Evolutionary conservation across 2,888 invertebrate species (phyloP).

Genomic region (Epinotia ramella): DNA sequence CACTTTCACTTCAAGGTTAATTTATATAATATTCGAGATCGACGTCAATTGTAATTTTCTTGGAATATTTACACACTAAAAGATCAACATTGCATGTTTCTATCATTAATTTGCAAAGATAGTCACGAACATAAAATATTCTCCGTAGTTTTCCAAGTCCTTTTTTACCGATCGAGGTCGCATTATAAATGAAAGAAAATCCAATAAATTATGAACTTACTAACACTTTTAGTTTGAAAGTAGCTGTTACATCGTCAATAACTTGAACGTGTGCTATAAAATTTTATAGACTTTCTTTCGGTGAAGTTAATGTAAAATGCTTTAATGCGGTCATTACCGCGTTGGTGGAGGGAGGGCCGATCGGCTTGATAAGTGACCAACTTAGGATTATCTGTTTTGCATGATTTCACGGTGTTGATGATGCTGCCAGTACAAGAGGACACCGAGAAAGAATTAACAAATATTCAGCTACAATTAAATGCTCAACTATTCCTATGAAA

Average conservation of each 20-base stretch:
- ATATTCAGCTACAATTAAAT: background rate
- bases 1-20: no score
- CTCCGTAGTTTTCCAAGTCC: conserved; percentile 4
- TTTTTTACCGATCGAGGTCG: background rate
- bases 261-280: conserved; percentile 35
- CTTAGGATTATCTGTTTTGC: conserved; percentile 36
- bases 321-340: conserved; percentile 29
- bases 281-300: conserved; percentile 43
- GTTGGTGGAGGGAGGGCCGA: conserved; percentile 9
- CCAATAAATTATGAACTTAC: conserved; percentile 23
- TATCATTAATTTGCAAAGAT: background rate
- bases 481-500: background rate
- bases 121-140: conserved; percentile 6
- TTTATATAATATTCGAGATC: no score
- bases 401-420: conserved; percentile 29
- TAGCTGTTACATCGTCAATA: conserved; percentile 25
- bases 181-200: conserved; percentile 17
- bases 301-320: conserved; percentile 36
- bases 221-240: conserved; percentile 32
- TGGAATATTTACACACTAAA: background rate
- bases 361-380: conserved; percentile 22
- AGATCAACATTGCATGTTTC: background rate
- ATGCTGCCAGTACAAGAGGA: background rate
- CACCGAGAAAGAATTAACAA: background rate
- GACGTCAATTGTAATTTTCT: no score